A percentile compares a stretch with the other conserved stretches of the same genome.
Evolutionary conservation across 2,797 vertebrate species (phyloP).

Genomic region (Poecile montanus): DNA sequence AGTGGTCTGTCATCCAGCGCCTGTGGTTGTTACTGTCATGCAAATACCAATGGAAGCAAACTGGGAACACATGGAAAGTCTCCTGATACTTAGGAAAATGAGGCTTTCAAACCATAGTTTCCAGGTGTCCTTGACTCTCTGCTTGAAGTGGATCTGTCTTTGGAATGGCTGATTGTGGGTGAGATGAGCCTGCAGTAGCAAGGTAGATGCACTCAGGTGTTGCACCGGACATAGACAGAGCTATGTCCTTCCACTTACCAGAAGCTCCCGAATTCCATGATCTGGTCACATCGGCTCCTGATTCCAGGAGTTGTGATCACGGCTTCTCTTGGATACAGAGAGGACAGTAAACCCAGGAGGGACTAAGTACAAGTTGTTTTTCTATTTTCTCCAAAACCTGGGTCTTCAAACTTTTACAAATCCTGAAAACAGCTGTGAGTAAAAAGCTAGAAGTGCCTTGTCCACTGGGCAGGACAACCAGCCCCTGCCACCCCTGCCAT

Average conservation of each 20-base stretch:
- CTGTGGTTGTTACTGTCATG: background rate
- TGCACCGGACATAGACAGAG: background rate
- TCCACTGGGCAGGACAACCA: background rate
- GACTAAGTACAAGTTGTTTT: background rate
- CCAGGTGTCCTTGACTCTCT: background rate
- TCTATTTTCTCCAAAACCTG: background rate
- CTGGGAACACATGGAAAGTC: background rate
- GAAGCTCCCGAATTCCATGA: background rate
- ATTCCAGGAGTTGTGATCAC: background rate
- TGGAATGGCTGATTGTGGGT: background rate
- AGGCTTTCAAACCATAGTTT: background rate
- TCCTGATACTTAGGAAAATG: background rate
- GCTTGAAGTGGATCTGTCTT: background rate
- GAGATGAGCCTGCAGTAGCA: background rate
- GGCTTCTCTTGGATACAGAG: background rate
- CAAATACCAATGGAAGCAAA: background rate
- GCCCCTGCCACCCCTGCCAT: background rate
- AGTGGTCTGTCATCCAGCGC: background rate
- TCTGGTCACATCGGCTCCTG: fast-evolving
- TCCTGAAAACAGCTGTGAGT: background rate
- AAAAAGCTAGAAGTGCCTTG: background rate
- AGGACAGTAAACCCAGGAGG: background rate
- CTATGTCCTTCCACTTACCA: background rate
- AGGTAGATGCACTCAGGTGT: background rate
- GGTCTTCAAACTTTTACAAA: background rate